Evolutionary conservation across 1,140 invertebrate species (phyloP).

Genomic region (Nylanderia fulva): DNA sequence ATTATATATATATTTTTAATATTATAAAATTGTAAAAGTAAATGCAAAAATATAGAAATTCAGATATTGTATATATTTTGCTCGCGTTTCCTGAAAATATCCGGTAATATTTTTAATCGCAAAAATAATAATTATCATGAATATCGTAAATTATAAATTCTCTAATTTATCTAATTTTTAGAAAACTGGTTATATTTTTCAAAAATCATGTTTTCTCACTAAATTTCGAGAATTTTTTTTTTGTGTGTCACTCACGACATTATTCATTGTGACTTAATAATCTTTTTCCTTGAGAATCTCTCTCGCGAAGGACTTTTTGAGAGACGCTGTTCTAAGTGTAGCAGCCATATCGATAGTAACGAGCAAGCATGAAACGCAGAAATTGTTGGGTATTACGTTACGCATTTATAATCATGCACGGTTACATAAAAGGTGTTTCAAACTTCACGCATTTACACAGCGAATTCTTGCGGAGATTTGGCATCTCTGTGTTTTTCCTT

Average conservation of each 20-base stretch:
- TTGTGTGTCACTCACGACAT: not conserved
- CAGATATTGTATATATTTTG: not conserved
- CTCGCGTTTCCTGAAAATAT: slow-evolving; percentile 13
- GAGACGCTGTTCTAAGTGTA: slow-evolving; percentile 58
- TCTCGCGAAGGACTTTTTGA: slow-evolving; percentile 44
- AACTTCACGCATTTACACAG: slow-evolving; percentile 19
- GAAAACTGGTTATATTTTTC: too few relatives aligned
- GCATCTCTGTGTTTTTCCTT: not conserved
- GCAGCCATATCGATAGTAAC: slow-evolving; percentile 64
- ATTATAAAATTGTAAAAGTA: not conserved
- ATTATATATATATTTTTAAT: not conserved
- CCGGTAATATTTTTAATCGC: not conserved
- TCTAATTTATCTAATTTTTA: not conserved
- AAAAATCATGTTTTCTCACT: not conserved
- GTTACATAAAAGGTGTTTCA: slow-evolving; percentile 57
- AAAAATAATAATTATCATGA: slow-evolving; percentile 5
- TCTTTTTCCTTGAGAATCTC: not conserved
- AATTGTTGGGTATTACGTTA: slow-evolving; percentile 67
- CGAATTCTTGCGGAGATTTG: slow-evolving; percentile 10
- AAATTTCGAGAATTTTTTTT: not conserved
- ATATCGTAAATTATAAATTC: not conserved
- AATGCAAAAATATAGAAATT: not conserved
- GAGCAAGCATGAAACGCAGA: slow-evolving; percentile 59
- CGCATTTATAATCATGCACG: slow-evolving; percentile 71
- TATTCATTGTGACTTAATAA: not conserved